These are phyloP conservation scores for Lathronympha strigana DNA, from an alignment of 2,888 invertebrate genomes.

Conservation along the genomic window DNA sequence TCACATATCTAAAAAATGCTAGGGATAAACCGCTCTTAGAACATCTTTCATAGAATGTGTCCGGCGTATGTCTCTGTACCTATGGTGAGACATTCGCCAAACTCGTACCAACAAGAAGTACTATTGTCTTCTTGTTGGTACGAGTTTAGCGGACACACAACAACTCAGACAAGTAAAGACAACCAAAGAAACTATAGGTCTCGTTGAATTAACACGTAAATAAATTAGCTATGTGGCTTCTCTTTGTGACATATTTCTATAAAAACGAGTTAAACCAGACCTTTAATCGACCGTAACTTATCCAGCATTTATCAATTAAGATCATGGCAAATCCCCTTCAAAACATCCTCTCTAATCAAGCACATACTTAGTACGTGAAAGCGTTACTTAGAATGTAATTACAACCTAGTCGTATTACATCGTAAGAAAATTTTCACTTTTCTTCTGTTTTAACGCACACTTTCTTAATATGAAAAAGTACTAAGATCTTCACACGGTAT, in stretches of 20 bases:
- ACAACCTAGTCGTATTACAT: conserved; percentile 44
- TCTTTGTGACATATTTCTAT: neutral
- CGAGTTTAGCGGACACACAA: too few relatives aligned
- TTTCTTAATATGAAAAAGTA: conserved; percentile 49
- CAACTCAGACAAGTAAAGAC: neutral
- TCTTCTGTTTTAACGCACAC: conserved; percentile 55
- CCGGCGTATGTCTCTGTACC: too few relatives aligned
- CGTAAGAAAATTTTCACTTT: conserved; percentile 58
- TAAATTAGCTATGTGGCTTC: neutral
- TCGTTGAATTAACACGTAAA: neutral
- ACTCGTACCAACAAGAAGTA: too few relatives aligned
- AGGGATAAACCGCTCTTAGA: too few relatives aligned
- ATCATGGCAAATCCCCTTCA: conserved; percentile 13
- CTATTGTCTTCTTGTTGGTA: too few relatives aligned
- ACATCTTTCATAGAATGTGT: too few relatives aligned
- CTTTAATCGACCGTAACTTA: conserved; percentile 12
- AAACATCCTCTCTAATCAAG: conserved; percentile 7
- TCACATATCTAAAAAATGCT: too few relatives aligned
- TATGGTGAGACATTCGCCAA: too few relatives aligned
- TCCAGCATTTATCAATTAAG: conserved; percentile 23
- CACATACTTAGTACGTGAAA: conserved; percentile 15
- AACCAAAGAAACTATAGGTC: neutral
- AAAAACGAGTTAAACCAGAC: neutral
- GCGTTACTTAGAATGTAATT: conserved; percentile 48
- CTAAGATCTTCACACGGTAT: conserved; percentile 57